phyloP scores from a whole-genome alignment of 2,113 vertebrate genomes.

The Hippocampus zosterae region DNA sequence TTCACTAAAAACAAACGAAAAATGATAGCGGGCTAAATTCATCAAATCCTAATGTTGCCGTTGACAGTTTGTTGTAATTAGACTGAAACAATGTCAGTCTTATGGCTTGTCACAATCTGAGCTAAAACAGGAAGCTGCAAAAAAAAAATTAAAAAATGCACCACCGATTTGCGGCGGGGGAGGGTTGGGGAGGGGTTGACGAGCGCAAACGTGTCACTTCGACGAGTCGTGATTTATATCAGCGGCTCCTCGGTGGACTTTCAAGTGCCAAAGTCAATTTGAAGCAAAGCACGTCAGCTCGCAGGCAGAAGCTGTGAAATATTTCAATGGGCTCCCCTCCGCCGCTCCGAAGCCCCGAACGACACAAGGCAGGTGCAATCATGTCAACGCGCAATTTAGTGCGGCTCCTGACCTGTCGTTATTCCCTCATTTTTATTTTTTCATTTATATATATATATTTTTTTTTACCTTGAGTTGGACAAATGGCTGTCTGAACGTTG shows the following conservation, averaged over 20 bases:
- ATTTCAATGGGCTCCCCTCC: neutral
- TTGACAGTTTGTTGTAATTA: constrained; percentile 57
- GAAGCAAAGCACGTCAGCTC: neutral
- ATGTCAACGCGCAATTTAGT: no score
- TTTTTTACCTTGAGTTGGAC: no score
- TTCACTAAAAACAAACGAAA: neutral
- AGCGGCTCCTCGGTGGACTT: neutral
- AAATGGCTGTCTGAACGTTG: no score
- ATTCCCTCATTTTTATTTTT: no score
- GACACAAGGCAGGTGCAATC: neutral
- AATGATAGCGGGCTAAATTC: constrained; percentile 9
- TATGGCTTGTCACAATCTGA: constrained; percentile 28
- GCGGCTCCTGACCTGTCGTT: no score
- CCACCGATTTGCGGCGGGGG: constrained; percentile 6
- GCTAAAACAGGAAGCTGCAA: constrained; percentile 18
- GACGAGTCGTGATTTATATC: neutral
- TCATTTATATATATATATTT: no score
- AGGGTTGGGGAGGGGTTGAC: neutral
- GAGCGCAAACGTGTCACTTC: neutral
- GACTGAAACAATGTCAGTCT: constrained; percentile 36
- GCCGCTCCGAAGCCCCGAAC: neutral
- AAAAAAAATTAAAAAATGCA: constrained; percentile 27
- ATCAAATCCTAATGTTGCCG: constrained; percentile 35
- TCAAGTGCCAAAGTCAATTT: neutral
- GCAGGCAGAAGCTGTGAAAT: neutral